These are phyloP conservation scores for Clepsis dumicolana DNA, from an alignment of 2,888 invertebrate species.

Conservation along the genomic window DNA sequence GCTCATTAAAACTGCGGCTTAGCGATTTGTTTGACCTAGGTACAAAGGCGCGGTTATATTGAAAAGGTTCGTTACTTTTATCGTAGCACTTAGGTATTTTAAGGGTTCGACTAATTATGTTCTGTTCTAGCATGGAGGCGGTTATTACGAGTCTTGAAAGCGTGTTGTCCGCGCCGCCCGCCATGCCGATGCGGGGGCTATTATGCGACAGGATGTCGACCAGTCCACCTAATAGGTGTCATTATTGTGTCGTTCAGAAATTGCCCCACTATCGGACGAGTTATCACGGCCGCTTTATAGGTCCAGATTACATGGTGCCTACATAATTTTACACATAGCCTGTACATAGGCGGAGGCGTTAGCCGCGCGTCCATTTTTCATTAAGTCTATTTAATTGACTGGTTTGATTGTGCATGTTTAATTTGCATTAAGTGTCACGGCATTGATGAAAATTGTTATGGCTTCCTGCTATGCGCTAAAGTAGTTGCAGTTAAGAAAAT, in stretches of 20 bases:
- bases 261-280: slow-evolving; percentile 83
- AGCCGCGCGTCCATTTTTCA: slow-evolving; percentile 59
- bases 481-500: slow-evolving; percentile 21
- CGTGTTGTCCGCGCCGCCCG: slow-evolving; percentile 67
- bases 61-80: slow-evolving; percentile 36
- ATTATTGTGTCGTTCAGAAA: slow-evolving; percentile 84
- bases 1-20: slow-evolving; percentile 36
- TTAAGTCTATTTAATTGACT: slow-evolving; percentile 62
- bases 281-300: slow-evolving; percentile 81
- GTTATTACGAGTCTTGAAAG: slow-evolving; percentile 56
- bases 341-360: slow-evolving; percentile 58
- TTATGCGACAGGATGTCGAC: slow-evolving; percentile 80
- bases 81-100: slow-evolving; percentile 35
- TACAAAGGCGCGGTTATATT: slow-evolving; percentile 30
- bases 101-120: slow-evolving; percentile 39
- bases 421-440: slow-evolving; percentile 43
- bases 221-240: slow-evolving; percentile 80
- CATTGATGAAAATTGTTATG: slow-evolving; percentile 32
- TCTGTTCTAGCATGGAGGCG: slow-evolving; percentile 41
- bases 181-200: slow-evolving; percentile 52
- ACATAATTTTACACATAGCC: slow-evolving; percentile 46
- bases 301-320: slow-evolving; percentile 79
- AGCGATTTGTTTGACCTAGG: slow-evolving; percentile 40
- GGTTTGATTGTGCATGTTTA: slow-evolving; percentile 43
- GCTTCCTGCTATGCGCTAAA: slow-evolving; percentile 15